These are phyloP conservation scores for Nothoprocta pentlandii DNA, from an alignment of 2,113 vertebrate species.

Conservation along the genomic window DNA sequence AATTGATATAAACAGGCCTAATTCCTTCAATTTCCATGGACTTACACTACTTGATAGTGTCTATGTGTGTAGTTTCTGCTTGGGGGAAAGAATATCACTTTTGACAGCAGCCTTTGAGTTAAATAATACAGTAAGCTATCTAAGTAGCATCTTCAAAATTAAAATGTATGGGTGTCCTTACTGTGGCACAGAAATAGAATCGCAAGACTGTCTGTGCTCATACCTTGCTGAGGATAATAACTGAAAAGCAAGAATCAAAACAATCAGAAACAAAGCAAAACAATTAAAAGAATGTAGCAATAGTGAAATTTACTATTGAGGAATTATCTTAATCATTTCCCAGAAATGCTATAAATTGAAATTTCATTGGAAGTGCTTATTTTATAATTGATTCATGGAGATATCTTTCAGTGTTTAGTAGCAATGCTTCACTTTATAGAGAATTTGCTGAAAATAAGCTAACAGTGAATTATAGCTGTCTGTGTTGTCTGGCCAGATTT, in stretches of 20 bases:
- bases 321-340: neutral
- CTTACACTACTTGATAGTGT: neutral
- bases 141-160: neutral
- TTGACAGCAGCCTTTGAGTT: neutral
- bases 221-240: slow-evolving; percentile 15
- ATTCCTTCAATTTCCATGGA: neutral
- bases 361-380: neutral
- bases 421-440: neutral
- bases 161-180: neutral
- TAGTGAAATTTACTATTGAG: neutral
- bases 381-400: neutral
- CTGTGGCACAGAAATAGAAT: neutral
- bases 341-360: neutral
- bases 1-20: neutral
- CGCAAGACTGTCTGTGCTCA: slow-evolving; percentile 8
- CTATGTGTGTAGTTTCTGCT: neutral
- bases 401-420: neutral
- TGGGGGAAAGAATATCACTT: neutral
- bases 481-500: neutral
- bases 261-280: neutral
- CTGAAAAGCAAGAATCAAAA: slow-evolving; percentile 22
- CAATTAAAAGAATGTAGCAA: neutral
- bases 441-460: neutral
- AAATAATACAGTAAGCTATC: neutral
- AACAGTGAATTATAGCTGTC: neutral